Percentiles rank a stretch among this genome's conserved stretches.
These are phyloP conservation scores for Paedocypris micromegethes DNA, from an alignment of 2,797 vertebrate species.

Conservation along the genomic window DNA sequence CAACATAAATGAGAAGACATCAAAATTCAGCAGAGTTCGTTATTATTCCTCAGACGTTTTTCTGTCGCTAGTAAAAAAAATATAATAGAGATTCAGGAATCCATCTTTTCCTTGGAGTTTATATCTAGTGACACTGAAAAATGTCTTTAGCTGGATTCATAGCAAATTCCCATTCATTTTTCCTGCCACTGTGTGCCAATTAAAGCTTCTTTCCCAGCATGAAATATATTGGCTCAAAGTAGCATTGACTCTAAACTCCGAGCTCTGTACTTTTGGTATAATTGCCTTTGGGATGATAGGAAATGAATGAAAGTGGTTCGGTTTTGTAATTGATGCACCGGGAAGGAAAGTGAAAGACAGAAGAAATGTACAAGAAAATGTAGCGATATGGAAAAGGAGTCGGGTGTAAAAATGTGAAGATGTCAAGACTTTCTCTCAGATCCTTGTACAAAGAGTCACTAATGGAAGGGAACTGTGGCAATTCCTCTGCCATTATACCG, in stretches of 20 bases:
- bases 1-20: slow-evolving; percentile 32
- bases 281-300: slow-evolving; percentile 51
- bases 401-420: slow-evolving; percentile 15
- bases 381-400: slow-evolving; percentile 24
- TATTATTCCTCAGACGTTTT: slow-evolving; percentile 41
- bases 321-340: slow-evolving; percentile 36
- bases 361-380: slow-evolving; percentile 36
- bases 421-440: slow-evolving; percentile 30
- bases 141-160: slow-evolving; percentile 42
- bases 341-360: slow-evolving; percentile 31
- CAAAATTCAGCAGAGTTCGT: slow-evolving; percentile 36
- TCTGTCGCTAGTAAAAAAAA: slow-evolving; percentile 36
- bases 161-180: slow-evolving; percentile 47
- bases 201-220: slow-evolving; percentile 48
- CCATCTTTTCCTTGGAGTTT: slow-evolving; percentile 41
- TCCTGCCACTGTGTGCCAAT: slow-evolving; percentile 45
- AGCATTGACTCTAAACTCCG: slow-evolving; percentile 47
- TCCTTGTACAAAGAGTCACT: slow-evolving; percentile 37
- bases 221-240: slow-evolving; percentile 51
- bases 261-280: slow-evolving; percentile 49
- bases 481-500: slow-evolving; percentile 45
- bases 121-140: slow-evolving; percentile 38
- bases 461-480: slow-evolving; percentile 41
- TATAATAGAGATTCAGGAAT: slow-evolving; percentile 37
- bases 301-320: slow-evolving; percentile 41